Evolutionary conservation across 1,140 invertebrate genomes (phyloP).

Genomic region (Agraylea sexmaculata): DNA sequence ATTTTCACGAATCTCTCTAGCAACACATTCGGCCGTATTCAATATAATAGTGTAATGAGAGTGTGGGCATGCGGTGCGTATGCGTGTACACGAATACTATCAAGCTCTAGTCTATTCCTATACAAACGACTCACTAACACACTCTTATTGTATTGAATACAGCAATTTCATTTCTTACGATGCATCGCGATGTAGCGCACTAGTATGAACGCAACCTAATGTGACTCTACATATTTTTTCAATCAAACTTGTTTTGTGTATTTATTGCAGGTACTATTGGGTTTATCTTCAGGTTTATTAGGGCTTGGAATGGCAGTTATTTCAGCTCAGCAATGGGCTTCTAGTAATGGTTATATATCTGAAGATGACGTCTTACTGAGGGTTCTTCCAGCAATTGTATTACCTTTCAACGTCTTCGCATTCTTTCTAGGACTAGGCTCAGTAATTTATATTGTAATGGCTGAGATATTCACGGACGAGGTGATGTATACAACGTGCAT

Average conservation of each 20-base stretch:
- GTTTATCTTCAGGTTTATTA: conserved; percentile 7
- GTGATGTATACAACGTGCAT: conserved; percentile 4
- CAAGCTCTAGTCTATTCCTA: too few relatives aligned
- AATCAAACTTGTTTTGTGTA: background rate
- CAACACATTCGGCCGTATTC: too few relatives aligned
- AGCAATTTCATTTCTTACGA: background rate
- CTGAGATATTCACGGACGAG: conserved; percentile 17
- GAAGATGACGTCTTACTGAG: conserved; percentile 2
- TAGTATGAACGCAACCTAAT: too few relatives aligned
- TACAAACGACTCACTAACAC: too few relatives aligned
- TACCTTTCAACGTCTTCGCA: conserved; percentile 10
- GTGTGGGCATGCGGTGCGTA: too few relatives aligned
- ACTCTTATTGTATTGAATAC: too few relatives aligned
- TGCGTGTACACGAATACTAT: too few relatives aligned
- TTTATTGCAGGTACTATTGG: conserved; percentile 8
- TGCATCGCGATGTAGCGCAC: too few relatives aligned
- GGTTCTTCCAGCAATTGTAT: conserved; percentile 2
- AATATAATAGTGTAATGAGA: too few relatives aligned
- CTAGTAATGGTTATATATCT: background rate
- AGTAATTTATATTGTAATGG: conserved; percentile 10
- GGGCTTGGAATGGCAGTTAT: conserved; percentile 4
- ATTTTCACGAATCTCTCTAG: too few relatives aligned
- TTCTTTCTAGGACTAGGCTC: conserved; percentile 18
- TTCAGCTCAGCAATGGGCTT: conserved; percentile 4
- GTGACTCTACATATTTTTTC: too few relatives aligned